These are phyloP conservation scores for Coecobrya sp. DNA, from an alignment of 2,888 invertebrate genomes.

Conservation along the genomic window DNA sequence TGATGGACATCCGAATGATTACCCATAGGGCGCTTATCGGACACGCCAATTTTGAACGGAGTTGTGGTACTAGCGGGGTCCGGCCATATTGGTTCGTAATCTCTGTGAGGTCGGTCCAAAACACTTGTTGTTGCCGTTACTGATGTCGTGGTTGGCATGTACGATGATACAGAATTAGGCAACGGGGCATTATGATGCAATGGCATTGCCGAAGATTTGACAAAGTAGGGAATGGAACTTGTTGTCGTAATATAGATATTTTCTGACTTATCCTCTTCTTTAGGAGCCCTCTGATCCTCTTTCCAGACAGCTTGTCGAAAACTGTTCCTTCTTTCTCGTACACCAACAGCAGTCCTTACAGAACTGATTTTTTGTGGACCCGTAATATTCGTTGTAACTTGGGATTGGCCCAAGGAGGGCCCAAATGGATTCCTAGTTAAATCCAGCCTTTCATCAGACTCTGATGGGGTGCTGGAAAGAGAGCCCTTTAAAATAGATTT, in stretches of 20 bases:
- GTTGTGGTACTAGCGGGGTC: conserved; percentile 59
- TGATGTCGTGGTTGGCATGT: background rate
- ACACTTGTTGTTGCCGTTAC: background rate
- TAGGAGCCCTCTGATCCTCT: conserved; percentile 80
- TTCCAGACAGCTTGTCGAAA: conserved; percentile 87
- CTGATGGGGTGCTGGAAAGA: conserved; percentile 83
- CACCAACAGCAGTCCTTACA: conserved; percentile 86
- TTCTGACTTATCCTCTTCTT: conserved; percentile 73
- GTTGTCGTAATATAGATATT: conserved; percentile 77
- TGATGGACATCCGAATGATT: background rate
- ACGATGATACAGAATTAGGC: background rate
- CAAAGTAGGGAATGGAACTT: conserved; percentile 68
- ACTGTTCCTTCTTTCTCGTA: conserved; percentile 87
- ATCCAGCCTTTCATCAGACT: conserved; percentile 84
- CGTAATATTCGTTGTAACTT: conserved; percentile 65
- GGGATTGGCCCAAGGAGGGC: conserved; percentile 38
- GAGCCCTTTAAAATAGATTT: conserved; percentile 85
- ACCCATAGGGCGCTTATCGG: background rate
- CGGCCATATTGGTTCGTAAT: conserved; percentile 87
- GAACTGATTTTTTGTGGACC: conserved; percentile 85
- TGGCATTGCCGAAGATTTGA: conserved; percentile 75
- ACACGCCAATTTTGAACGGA: conserved; percentile 68
- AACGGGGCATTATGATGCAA: conserved; percentile 59
- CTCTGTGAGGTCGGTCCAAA: conserved; percentile 75
- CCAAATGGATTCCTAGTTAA: background rate